Conservation (phyloP, 2,113 vertebrate genomes). For the Helogale parvula region DNA sequence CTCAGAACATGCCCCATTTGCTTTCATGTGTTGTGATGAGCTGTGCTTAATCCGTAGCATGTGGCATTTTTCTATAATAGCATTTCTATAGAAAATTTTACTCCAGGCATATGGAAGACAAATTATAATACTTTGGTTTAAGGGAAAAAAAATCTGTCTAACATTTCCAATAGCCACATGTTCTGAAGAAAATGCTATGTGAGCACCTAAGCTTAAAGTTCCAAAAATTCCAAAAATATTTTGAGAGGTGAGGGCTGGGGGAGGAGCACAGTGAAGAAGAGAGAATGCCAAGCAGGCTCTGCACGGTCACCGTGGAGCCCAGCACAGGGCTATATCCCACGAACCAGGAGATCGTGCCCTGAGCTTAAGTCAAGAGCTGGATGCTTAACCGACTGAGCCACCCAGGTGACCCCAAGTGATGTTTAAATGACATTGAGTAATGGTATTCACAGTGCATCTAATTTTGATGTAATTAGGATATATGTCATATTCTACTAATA, state of each 20-base stretch:
- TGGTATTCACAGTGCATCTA: neutral
- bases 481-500: neutral
- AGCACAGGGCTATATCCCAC: too few relatives aligned
- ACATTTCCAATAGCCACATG: neutral
- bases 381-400: too few relatives aligned
- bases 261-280: too few relatives aligned
- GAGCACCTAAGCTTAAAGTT: neutral
- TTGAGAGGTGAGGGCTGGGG: too few relatives aligned
- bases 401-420: neutral
- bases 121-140: neutral
- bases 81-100: neutral
- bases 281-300: too few relatives aligned
- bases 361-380: too few relatives aligned
- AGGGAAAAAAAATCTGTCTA: neutral
- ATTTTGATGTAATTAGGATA: neutral
- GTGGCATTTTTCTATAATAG: conserved; percentile 9
- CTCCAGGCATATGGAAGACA: neutral
- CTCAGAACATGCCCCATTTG: neutral
- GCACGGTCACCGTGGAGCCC: too few relatives aligned
- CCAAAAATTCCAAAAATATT: neutral
- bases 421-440: conserved; percentile 37
- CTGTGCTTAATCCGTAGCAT: neutral
- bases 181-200: neutral
- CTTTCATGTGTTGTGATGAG: neutral
- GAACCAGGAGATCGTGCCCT: too few relatives aligned